Percentiles rank a stretch among this genome's conserved stretches.
These are phyloP conservation scores for Drosophila seclusa DNA, from an alignment of 2,888 invertebrate species.

Conservation along the genomic window DNA sequence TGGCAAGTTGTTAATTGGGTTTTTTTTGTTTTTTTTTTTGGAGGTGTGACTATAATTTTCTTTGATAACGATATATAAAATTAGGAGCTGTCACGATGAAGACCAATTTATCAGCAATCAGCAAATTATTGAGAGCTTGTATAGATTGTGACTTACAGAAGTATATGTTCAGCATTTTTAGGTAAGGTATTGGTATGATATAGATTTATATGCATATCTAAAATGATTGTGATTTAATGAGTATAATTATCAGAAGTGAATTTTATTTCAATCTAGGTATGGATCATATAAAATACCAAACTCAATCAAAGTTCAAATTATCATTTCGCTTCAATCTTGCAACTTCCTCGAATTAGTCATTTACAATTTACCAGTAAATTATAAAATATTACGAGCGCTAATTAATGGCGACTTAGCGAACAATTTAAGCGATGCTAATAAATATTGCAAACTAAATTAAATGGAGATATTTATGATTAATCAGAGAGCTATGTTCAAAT, in stretches of 20 bases:
- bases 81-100: neutral
- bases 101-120: neutral
- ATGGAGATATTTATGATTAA: neutral
- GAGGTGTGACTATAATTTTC: slow-evolving; percentile 11
- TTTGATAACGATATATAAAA: slow-evolving; percentile 6
- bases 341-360: neutral
- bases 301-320: neutral
- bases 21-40: slow-evolving; percentile 5
- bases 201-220: too few relatives aligned
- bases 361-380: neutral
- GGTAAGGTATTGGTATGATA: too few relatives aligned
- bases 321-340: too few relatives aligned
- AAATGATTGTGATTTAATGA: neutral
- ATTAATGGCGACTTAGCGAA: neutral
- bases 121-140: neutral
- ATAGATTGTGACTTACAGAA: neutral
- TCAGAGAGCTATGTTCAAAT: neutral
- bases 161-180: too few relatives aligned
- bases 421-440: slow-evolving; percentile 2
- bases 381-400: neutral
- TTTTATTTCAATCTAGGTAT: neutral
- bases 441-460: neutral
- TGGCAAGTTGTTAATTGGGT: slow-evolving; percentile 29
- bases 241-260: neutral
- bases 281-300: neutral